Percentiles rank a stretch among this genome's conserved stretches.
phyloP scores from a whole-genome alignment of 2,888 invertebrate genomes.

The Malacosoma neustria region DNA sequence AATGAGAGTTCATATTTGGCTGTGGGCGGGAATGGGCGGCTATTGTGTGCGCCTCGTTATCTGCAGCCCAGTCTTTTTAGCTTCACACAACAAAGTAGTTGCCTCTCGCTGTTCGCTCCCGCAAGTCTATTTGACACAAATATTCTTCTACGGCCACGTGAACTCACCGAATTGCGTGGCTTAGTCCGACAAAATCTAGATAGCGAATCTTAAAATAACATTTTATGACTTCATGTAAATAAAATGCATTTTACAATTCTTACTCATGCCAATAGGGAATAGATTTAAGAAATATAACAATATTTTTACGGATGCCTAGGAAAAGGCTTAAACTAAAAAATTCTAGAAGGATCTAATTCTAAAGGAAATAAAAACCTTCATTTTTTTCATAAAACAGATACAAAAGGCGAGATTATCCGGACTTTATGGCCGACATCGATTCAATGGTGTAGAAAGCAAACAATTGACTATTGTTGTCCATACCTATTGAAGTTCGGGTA shows the following conservation, averaged over 20 bases:
- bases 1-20: slow-evolving; percentile 66
- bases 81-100: slow-evolving; percentile 50
- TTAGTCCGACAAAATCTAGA: background rate
- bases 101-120: slow-evolving; percentile 25
- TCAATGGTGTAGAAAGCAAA: slow-evolving; percentile 59
- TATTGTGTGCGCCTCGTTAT: slow-evolving; percentile 57
- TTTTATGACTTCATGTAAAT: background rate
- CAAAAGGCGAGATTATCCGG: slow-evolving; percentile 64
- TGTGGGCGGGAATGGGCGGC: slow-evolving; percentile 37
- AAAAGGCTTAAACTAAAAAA: slow-evolving; percentile 12
- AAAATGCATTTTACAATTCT: background rate
- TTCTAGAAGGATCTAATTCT: slow-evolving; percentile 37
- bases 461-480: slow-evolving; percentile 64
- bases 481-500: slow-evolving; percentile 59
- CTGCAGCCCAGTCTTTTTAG: slow-evolving; percentile 61
- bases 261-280: too few species aligned
- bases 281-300: background rate
- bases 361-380: slow-evolving; percentile 57
- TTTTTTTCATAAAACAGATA: slow-evolving; percentile 60
- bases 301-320: slow-evolving; percentile 15
- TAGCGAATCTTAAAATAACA: background rate
- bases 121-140: slow-evolving; percentile 32
- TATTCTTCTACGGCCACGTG: slow-evolving; percentile 11
- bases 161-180: background rate
- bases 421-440: slow-evolving; percentile 59